phyloP scores from a whole-genome alignment of 2,888 invertebrate genomes.

The Pristionchus entomophagus region DNA sequence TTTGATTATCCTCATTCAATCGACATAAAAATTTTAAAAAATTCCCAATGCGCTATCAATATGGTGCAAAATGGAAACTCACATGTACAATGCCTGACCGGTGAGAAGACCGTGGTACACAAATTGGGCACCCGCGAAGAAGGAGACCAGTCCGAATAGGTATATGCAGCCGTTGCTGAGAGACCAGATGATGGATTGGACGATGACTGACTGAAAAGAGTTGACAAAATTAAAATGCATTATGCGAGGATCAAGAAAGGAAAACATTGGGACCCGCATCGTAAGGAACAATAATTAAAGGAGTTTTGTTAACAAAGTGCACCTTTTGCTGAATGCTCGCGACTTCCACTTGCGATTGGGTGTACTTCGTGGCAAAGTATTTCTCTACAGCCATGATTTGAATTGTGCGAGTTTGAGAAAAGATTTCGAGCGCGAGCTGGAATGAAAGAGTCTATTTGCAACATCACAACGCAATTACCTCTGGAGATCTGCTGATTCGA shows the following conservation, averaged over 20 bases:
- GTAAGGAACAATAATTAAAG: background rate
- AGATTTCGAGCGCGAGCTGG: slow-evolving; percentile 76
- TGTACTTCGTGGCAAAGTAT: slow-evolving; percentile 74
- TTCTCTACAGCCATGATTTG: slow-evolving; percentile 76
- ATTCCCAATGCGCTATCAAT: too few species aligned
- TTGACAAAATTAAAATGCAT: background rate
- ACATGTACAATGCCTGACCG: background rate
- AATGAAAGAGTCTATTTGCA: slow-evolving; percentile 11
- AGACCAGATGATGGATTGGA: background rate
- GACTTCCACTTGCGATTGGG: slow-evolving; percentile 18
- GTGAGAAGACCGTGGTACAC: background rate
- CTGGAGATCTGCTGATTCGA: background rate
- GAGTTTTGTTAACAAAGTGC: background rate
- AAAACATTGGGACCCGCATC: too few species aligned
- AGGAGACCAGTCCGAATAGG: background rate
- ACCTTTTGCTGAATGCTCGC: background rate
- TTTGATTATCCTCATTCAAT: background rate
- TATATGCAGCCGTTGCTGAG: background rate
- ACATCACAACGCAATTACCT: background rate
- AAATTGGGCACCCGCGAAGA: background rate
- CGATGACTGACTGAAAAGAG: background rate
- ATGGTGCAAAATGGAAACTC: background rate
- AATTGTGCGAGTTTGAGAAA: slow-evolving; percentile 77
- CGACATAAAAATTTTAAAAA: too few species aligned
- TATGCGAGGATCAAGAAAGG: too few species aligned